phyloP scores from a whole-genome alignment of 2,113 vertebrate genomes.

The Podarcis muralis region DNA sequence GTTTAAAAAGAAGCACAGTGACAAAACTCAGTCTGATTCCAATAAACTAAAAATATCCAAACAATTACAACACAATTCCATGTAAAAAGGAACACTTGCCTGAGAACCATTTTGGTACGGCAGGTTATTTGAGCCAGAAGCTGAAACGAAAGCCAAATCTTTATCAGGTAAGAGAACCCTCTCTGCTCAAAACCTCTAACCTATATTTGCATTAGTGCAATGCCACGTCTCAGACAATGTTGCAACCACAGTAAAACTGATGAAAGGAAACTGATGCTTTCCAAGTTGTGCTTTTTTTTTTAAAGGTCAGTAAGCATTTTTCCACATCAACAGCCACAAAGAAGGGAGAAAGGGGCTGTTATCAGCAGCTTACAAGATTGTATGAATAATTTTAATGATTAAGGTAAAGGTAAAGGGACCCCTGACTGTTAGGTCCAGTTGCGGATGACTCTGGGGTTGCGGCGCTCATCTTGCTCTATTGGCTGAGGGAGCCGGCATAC shows the following conservation, averaged over 20 bases:
- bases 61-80: not conserved
- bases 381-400: not conserved
- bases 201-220: not conserved
- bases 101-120: not conserved
- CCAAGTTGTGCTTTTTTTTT: not conserved
- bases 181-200: not conserved
- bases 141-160: constrained; percentile 10
- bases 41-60: not conserved
- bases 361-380: not conserved
- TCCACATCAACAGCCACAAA: not conserved
- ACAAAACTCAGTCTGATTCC: not conserved
- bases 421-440: too few relatives aligned
- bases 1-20: not conserved
- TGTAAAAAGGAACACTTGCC: not conserved
- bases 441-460: too few relatives aligned
- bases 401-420: too few relatives aligned
- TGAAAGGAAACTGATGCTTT: not conserved
- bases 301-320: not conserved
- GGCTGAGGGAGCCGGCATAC: too few relatives aligned
- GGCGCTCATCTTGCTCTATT: too few relatives aligned
- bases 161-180: constrained; percentile 14
- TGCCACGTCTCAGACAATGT: not conserved
- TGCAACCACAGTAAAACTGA: not conserved
- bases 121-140: constrained; percentile 18
- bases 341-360: not conserved